phyloP scores from a whole-genome alignment of 2,888 invertebrate species.

The Tenthredo distinguenda region DNA sequence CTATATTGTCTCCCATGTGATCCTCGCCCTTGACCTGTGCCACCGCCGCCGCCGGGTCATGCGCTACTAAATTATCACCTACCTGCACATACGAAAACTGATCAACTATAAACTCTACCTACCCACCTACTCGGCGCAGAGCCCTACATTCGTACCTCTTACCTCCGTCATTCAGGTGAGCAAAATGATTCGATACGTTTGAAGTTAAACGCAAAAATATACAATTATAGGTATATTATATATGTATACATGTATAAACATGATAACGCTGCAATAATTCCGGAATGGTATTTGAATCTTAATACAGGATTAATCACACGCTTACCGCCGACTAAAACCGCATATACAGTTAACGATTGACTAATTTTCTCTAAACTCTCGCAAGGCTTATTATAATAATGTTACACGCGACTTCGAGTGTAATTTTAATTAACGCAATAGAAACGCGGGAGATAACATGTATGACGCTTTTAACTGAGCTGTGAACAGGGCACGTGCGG shows the following conservation, averaged over 20 bases:
- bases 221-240: background rate
- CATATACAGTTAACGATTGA: too few relatives aligned
- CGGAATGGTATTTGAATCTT: too few relatives aligned
- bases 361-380: too few relatives aligned
- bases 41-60: conserved; percentile 63
- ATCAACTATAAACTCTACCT: conserved; percentile 13
- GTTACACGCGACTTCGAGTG: too few relatives aligned
- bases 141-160: conserved; percentile 64
- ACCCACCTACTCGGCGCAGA: conserved; percentile 55
- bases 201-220: too few relatives aligned
- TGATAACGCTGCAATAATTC: too few relatives aligned
- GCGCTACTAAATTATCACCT: conserved; percentile 16
- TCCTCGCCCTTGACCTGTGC: conserved; percentile 61
- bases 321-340: too few relatives aligned
- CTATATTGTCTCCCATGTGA: conserved; percentile 69
- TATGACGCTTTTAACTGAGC: background rate
- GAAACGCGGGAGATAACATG: background rate
- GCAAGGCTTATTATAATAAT: too few relatives aligned
- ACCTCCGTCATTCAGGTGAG: conserved; percentile 72
- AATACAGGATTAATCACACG: too few relatives aligned
- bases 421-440: too few relatives aligned
- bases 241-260: background rate
- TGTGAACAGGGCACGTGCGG: background rate
- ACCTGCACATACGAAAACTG: conserved; percentile 2
- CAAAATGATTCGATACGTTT: conserved; percentile 44